Base-by-base conservation (phyloP, 2,113 vertebrate genomes). In the Hippocampus abdominalis region DNA sequence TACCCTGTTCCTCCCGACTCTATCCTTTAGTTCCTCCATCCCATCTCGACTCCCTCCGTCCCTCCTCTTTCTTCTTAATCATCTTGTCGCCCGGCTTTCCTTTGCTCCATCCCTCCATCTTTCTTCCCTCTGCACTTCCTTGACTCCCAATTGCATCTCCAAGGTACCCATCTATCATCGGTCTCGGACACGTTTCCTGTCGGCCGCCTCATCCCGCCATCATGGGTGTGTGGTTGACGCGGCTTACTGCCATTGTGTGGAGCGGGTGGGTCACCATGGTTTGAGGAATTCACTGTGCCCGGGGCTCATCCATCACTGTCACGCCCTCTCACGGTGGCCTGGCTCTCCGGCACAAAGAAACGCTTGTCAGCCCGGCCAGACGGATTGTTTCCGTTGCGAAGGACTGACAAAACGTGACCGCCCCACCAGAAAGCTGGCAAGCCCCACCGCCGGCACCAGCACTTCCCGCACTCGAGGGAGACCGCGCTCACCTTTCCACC, bases 221-320 rank as follows among this genome's bases (percentile, higher is more conserved):
- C 10, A 2, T 7, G 15, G 25, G 25, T 13, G 53, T 56, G 51
- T 11, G 21, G 51, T 53, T 53, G 21, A 21, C n/a, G 21, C n/a
- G 51, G 51, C 53, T 56, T 56, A 3, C 48, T 51, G 75, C n/a
- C 39, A 54, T 8, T 66, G 8, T 48, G 27, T 56, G 76, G 78
- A 78, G 81, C 79, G 63, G 67, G 81, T 56, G 51, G 12, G 83
- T 85, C 79, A 71, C 81, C 83, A 74, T 69, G 77, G 83, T 79
- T 71, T 36, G 69, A 73, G 81, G 83, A 90, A 90, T 87, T 86
- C 86, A 81, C 74, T 84, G 89, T 84, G 85, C 80, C 86, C 81
- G 87, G 76, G 83, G 73, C 81, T 87, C 83, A 77, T 92, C 86
- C 84, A 90, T 91, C 91, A 91, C 46, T 88, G 90, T 86, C 90